Evolutionary conservation across 2,888 invertebrate genomes (phyloP).

Genomic region (Agrochola circellaris): DNA sequence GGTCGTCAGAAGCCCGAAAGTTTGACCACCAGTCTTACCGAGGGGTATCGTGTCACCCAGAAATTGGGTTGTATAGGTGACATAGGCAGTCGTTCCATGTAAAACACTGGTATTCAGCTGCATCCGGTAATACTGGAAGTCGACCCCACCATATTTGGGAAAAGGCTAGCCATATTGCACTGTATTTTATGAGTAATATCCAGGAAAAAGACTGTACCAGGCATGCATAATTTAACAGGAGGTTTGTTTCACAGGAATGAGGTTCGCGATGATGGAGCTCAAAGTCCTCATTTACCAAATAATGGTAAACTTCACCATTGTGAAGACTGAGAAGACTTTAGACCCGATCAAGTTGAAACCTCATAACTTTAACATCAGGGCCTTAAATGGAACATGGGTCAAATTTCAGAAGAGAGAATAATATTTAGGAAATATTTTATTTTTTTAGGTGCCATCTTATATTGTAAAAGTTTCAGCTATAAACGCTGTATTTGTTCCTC

Average conservation of each 20-base stretch:
- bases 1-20: too few species aligned
- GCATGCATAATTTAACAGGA: conserved; percentile 7
- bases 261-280: conserved; percentile 84
- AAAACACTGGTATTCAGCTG: too few species aligned
- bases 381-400: conserved; percentile 35
- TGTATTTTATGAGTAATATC: background rate
- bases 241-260: conserved; percentile 69
- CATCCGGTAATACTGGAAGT: too few species aligned
- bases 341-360: conserved; percentile 78
- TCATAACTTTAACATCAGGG: conserved; percentile 71
- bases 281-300: conserved; percentile 81
- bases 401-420: conserved; percentile 38
- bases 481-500: background rate
- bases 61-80: too few species aligned
- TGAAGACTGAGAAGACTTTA: conserved; percentile 79
- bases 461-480: background rate
- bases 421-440: background rate
- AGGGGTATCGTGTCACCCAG: too few species aligned
- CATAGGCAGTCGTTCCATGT: too few species aligned
- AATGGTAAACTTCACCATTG: conserved; percentile 78
- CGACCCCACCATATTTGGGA: too few species aligned
- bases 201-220: background rate
- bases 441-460: background rate
- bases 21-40: too few species aligned
- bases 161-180: too few species aligned